phyloP scores from a whole-genome alignment of 2,797 vertebrate species.

The Benthosema pterotum region DNA sequence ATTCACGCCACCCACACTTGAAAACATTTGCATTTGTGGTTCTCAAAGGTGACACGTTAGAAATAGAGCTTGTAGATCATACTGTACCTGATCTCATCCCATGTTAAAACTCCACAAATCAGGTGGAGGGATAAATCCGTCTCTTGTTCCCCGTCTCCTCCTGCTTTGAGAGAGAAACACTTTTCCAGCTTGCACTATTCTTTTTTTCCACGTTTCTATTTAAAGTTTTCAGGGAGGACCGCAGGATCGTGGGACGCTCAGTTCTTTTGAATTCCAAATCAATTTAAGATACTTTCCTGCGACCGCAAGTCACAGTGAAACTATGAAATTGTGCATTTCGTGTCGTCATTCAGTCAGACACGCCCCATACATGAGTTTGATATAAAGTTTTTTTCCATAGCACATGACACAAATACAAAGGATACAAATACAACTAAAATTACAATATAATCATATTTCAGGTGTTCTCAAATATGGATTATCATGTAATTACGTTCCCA shows the following conservation, averaged over 20 bases:
- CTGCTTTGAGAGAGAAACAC: background rate
- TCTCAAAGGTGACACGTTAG: too few species aligned
- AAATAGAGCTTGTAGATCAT: too few species aligned
- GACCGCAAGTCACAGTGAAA: too few species aligned
- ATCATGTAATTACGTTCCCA: too few species aligned
- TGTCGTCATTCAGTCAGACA: too few species aligned
- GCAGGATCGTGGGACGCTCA: background rate
- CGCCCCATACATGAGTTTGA: too few species aligned
- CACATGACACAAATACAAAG: background rate
- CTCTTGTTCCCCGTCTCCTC: background rate
- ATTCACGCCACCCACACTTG: too few species aligned
- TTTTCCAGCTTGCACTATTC: background rate
- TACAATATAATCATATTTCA: background rate
- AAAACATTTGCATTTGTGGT: too few species aligned
- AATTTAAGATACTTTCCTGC: conserved; percentile 23
- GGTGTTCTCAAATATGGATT: too few species aligned
- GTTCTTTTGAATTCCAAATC: background rate
- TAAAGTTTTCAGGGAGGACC: conserved; percentile 13
- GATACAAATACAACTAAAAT: background rate
- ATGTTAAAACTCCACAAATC: conserved; percentile 49
- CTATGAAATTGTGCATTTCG: too few species aligned
- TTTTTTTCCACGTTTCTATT: too few species aligned
- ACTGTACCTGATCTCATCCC: conserved; percentile 65
- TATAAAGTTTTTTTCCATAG: too few species aligned
- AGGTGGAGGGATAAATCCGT: conserved; percentile 30